These are phyloP conservation scores for Ephydatia muelleri DNA, from an alignment of 37 sponge, comb jelly and placozoan species.

Conservation along the genomic window DNA sequence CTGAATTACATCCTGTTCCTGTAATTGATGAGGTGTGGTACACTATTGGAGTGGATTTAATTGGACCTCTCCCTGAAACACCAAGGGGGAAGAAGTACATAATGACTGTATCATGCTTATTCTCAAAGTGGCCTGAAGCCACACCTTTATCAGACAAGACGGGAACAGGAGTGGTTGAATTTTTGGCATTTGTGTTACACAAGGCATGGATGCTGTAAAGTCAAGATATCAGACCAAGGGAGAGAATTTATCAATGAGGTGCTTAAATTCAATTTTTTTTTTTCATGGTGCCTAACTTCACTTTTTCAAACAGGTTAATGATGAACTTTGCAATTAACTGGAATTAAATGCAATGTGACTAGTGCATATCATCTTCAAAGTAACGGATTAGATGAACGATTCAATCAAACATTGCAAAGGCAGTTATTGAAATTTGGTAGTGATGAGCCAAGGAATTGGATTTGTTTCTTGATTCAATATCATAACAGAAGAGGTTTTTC, in stretches of 20 bases:
- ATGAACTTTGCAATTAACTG: conserved; percentile 21
- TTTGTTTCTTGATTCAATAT: conserved; percentile 16
- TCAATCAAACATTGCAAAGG: conserved; percentile 56
- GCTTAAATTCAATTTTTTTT: not conserved
- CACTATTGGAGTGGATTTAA: conserved; percentile 35
- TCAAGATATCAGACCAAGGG: conserved; percentile 37
- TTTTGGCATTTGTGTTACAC: not conserved
- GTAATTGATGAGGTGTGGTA: conserved; percentile 33
- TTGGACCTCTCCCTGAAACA: conserved; percentile 38
- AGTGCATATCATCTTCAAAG: conserved; percentile 48
- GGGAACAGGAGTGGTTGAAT: conserved; percentile 19
- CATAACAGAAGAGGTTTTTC: not conserved
- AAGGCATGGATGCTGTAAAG: conserved; percentile 13
- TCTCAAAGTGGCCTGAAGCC: conserved; percentile 50
- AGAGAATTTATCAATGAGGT: conserved; percentile 51
- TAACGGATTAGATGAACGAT: conserved; percentile 43
- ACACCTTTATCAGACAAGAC: conserved; percentile 29
- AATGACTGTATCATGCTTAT: conserved; percentile 22
- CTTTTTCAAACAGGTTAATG: conserved; percentile 15
- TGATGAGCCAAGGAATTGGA: conserved; percentile 21
- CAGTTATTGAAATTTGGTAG: conserved; percentile 8
- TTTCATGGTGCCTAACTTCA: not conserved
- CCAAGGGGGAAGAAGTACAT: conserved; percentile 39
- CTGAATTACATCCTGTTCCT: conserved; percentile 49
- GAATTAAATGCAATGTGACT: conserved; percentile 13